A percentile compares a stretch with the other conserved stretches of the same genome.
Conservation (phyloP, 2,888 invertebrate species). For the Aphelenchoides bicaudatus region DNA sequence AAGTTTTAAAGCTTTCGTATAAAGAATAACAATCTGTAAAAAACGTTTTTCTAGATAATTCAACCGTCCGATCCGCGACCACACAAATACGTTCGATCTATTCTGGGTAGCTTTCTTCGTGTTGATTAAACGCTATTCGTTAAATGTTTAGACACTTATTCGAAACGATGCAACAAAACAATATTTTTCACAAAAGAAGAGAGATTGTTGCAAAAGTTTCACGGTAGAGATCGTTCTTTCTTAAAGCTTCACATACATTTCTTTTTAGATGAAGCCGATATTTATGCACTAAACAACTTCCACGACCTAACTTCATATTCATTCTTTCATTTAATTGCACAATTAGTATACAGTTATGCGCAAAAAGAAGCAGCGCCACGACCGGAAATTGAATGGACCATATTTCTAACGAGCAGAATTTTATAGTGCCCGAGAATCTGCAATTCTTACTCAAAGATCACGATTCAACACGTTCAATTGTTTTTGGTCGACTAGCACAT, state of each 20-base stretch:
- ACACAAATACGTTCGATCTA: slow-evolving; percentile 21
- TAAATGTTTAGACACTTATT: too few species aligned
- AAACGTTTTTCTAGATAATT: too few species aligned
- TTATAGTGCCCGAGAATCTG: slow-evolving; percentile 24
- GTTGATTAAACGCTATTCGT: too few species aligned
- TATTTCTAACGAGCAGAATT: slow-evolving; percentile 32
- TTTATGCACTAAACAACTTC: slow-evolving; percentile 13
- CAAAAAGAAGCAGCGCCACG: background rate
- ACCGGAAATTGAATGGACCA: slow-evolving; percentile 21
- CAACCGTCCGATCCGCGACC: slow-evolving; percentile 20
- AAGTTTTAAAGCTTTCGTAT: too few species aligned
- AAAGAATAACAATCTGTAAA: too few species aligned
- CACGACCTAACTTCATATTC: slow-evolving; percentile 12
- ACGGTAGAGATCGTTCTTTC: slow-evolving; percentile 3
- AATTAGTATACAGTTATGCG: slow-evolving; percentile 15
- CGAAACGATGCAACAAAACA: slow-evolving; percentile 26
- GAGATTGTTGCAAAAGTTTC: slow-evolving; percentile 1
- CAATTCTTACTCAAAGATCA: slow-evolving; percentile 15
- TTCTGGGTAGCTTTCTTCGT: too few species aligned
- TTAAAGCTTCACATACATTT: slow-evolving; percentile 2
- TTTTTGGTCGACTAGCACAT: background rate
- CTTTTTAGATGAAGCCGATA: slow-evolving; percentile 15
- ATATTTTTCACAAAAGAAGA: slow-evolving; percentile 22
- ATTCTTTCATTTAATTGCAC: slow-evolving; percentile 1
- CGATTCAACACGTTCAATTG: slow-evolving; percentile 21